Evolutionary conservation across 2,113 vertebrate species (phyloP).

Genomic region (Callospermophilus lateralis): DNA sequence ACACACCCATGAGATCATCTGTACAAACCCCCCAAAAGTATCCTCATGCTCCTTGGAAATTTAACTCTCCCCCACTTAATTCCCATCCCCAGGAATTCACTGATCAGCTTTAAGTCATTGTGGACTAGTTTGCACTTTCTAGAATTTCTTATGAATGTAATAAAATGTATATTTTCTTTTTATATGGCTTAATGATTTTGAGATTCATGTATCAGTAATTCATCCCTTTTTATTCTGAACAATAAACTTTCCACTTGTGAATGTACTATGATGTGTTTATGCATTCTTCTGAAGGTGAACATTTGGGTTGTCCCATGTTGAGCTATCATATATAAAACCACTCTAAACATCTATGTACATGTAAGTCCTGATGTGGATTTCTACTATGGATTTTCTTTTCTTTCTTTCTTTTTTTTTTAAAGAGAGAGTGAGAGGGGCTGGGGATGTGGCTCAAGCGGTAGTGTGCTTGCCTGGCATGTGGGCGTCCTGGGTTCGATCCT

Average conservation of each 20-base stretch:
- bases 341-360: neutral
- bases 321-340: neutral
- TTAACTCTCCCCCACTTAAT: neutral
- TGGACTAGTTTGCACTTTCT: neutral
- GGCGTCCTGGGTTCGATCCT: too few species aligned
- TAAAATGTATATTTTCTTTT: neutral
- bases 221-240: neutral
- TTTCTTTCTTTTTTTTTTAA: too few species aligned
- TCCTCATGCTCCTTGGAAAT: neutral
- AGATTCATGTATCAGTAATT: conserved; percentile 1
- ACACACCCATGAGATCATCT: neutral
- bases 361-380: neutral
- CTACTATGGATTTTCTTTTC: neutral
- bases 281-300: neutral
- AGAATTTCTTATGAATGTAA: neutral
- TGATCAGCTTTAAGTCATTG: neutral
- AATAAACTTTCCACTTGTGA: neutral
- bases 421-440: too few species aligned
- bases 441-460: too few species aligned
- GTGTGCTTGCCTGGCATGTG: too few species aligned
- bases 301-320: neutral
- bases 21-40: neutral
- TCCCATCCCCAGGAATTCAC: neutral
- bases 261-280: neutral
- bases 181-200: neutral